Conservation (phyloP, 2,113 vertebrate species). For the Meles meles region DNA sequence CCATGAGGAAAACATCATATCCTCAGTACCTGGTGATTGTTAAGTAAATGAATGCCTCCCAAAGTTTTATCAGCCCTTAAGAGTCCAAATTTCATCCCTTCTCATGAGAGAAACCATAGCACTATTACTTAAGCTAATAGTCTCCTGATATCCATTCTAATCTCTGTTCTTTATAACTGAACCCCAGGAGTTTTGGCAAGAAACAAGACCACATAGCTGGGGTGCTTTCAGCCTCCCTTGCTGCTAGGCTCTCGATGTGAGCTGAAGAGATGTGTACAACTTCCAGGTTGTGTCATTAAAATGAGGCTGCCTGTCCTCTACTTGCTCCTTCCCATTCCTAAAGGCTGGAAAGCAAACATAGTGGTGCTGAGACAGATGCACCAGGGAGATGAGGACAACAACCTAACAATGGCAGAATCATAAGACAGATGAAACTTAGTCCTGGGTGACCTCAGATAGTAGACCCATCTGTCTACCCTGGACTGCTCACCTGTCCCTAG, state of each 20-base stretch:
- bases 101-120: background rate
- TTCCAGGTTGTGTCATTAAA: background rate
- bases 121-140: background rate
- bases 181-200: background rate
- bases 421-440: background rate
- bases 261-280: background rate
- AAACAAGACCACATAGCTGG: background rate
- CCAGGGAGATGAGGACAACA: background rate
- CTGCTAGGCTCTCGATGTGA: background rate
- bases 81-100: background rate
- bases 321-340: background rate
- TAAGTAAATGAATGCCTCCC: background rate
- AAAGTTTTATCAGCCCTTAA: background rate
- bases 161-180: background rate
- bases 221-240: constrained; percentile 13
- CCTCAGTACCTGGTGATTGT: background rate
- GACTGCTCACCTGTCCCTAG: background rate
- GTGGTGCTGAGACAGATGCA: background rate
- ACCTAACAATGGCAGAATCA: background rate
- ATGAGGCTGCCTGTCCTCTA: background rate
- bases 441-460: background rate
- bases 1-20: background rate
- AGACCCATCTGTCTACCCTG: background rate
- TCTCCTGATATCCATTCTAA: background rate
- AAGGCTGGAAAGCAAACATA: background rate